A percentile compares a stretch with the other conserved stretches of the same genome.
phyloP scores from a whole-genome alignment of 1,140 invertebrate species.

The Helicoverpa zea region DNA sequence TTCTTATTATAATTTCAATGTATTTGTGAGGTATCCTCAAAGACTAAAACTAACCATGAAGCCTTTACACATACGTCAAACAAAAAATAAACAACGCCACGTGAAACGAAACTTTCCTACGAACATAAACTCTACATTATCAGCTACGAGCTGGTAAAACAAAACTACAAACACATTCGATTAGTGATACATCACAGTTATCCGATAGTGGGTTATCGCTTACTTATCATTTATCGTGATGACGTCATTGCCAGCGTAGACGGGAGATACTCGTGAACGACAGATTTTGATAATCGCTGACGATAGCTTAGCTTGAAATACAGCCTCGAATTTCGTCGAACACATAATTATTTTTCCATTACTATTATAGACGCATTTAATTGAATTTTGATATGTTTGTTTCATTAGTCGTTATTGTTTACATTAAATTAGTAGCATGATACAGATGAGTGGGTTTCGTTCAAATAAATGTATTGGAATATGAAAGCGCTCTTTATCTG shows the following conservation, averaged over 20 bases:
- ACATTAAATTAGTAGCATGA: background rate
- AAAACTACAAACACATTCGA: conserved; percentile 74
- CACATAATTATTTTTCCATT: conserved; percentile 25
- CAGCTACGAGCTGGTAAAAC: conserved; percentile 57
- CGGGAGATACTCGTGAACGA: background rate
- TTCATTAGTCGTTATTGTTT: background rate
- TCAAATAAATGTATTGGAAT: too few species aligned
- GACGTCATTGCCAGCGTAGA: conserved; percentile 64
- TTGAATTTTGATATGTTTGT: conserved; percentile 2
- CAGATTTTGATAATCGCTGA: conserved; percentile 50
- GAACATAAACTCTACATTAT: conserved; percentile 28
- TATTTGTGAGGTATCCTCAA: too few species aligned
- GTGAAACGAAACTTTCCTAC: conserved; percentile 25
- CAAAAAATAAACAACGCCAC: conserved; percentile 7
- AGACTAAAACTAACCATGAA: background rate
- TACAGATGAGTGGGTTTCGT: background rate
- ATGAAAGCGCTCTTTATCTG: background rate
- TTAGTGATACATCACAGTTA: conserved; percentile 77
- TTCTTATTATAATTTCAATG: too few species aligned
- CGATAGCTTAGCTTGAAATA: background rate
- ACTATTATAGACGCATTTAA: background rate
- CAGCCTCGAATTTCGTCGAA: background rate
- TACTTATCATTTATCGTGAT: conserved; percentile 61
- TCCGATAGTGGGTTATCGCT: conserved; percentile 65
- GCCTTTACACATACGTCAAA: background rate